Conservation (phyloP, 2,888 invertebrate species). For the Morpho deidamia region DNA sequence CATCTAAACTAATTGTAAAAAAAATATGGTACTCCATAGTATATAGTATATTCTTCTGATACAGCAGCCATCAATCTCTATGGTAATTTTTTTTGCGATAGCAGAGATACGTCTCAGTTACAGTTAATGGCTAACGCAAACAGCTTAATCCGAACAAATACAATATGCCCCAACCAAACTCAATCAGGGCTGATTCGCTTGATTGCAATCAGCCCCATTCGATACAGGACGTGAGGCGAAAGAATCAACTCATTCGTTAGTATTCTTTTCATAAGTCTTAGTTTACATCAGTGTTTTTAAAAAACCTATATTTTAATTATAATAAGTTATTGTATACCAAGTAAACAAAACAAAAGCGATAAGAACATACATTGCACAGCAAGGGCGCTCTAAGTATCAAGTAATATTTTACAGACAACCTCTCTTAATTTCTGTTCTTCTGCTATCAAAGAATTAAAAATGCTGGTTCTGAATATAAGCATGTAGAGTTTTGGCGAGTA, state of each 20-base stretch:
- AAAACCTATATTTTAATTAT: too few relatives aligned
- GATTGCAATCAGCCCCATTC: constrained; percentile 65
- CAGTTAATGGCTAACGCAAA: constrained; percentile 59
- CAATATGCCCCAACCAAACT: constrained; percentile 36
- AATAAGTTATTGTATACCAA: too few relatives aligned
- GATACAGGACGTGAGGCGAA: constrained; percentile 45
- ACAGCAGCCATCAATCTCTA: neutral
- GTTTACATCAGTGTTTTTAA: neutral
- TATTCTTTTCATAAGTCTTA: constrained; percentile 14
- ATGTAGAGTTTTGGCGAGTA: too few relatives aligned
- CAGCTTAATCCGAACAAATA: constrained; percentile 55
- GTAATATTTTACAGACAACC: too few relatives aligned
- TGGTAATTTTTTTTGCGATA: neutral
- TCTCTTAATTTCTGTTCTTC: too few relatives aligned
- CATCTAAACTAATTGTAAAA: too few relatives aligned
- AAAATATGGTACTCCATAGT: too few relatives aligned
- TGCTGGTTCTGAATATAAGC: too few relatives aligned
- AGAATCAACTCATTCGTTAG: constrained; percentile 33
- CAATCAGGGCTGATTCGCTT: constrained; percentile 66
- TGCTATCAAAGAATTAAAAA: too few relatives aligned
- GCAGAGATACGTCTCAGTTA: constrained; percentile 2
- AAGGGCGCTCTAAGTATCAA: too few relatives aligned
- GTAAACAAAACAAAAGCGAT: too few relatives aligned
- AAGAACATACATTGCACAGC: too few relatives aligned
- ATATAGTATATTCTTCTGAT: neutral